Evolutionary conservation across 2,113 vertebrate genomes (phyloP).

Genomic region (Phycodurus eques): DNA sequence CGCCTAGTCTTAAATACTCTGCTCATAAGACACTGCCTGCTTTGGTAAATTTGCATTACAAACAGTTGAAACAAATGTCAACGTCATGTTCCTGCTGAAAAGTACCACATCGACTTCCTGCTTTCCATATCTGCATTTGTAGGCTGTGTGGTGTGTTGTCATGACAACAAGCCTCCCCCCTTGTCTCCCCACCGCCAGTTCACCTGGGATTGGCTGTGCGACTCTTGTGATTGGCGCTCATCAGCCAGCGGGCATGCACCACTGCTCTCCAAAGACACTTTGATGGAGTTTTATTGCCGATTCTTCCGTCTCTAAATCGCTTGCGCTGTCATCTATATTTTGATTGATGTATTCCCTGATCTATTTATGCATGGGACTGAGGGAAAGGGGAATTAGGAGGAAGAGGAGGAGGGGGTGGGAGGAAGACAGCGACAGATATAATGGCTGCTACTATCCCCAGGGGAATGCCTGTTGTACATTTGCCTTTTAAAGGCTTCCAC

Average conservation of each 20-base stretch:
- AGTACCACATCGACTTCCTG: constrained; percentile 10
- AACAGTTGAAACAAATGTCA: not conserved
- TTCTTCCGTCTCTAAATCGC: constrained; percentile 73
- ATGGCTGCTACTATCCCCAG: constrained; percentile 60
- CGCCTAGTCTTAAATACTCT: not conserved
- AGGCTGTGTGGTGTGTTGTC: constrained; percentile 68
- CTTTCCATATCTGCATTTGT: constrained; percentile 54
- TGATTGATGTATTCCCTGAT: constrained; percentile 80
- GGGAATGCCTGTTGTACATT: constrained; percentile 72
- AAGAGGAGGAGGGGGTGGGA: constrained; percentile 29
- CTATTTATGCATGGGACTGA: constrained; percentile 75
- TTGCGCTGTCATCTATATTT: constrained; percentile 79
- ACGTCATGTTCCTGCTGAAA: not conserved
- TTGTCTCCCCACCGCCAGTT: constrained; percentile 64
- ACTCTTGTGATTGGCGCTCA: constrained; percentile 67
- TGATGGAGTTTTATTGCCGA: constrained; percentile 77
- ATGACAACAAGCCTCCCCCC: constrained; percentile 68
- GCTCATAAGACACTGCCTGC: not conserved
- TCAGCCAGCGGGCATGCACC: constrained; percentile 60
- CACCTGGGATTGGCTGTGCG: constrained; percentile 72
- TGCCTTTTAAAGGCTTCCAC: constrained; percentile 72
- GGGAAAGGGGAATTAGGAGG: constrained; percentile 23
- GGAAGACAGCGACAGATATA: constrained; percentile 65
- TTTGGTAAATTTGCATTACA: not conserved
- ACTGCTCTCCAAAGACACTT: constrained; percentile 71